Evolutionary conservation across 2,888 invertebrate genomes (phyloP), one percentile per base, ranked within the genome.

Genomic region (Drosophila silvestris): DNA sequence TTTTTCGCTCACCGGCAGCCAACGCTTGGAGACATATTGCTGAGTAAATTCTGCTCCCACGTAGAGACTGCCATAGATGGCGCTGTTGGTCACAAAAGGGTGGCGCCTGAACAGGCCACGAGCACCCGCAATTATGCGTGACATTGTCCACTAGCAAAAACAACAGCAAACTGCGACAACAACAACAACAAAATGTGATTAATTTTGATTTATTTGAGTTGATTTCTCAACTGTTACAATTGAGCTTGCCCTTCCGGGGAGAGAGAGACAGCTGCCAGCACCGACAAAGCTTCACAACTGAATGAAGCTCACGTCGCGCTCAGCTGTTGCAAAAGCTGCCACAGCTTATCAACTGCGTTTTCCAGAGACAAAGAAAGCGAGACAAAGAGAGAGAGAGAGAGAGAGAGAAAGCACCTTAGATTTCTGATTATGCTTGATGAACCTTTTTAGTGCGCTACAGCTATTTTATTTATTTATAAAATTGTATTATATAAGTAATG

Each of bases 11-110:
- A 97, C 97, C 94, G 96, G 91, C 74, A 96, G 93, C 89, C 76
- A 89, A 26, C 95, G 95, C 89, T 95, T 96, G 63, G 95, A 95
- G 74, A 96, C 93, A 12, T 95, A 95, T 93, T 97, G 97, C 91
- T 97, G 97, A 0, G 96, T 96, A 68, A 96, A 94, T 91, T 97
- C 97, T 0, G 97, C 97, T 6, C 96, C 96, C 0, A 96, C 95
- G 92, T 97, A 97, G 83, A 97, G 95, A 0, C 95, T 94, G 7
- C 97, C 97, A 92, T 97, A 97, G 41, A 97, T 95, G 5, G 95
- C 91, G 81, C 95, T 94, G 86, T 95, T 95, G 65, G 95, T 94
- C 50, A 94, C 71, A 35, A 95, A 93, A 0, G 95, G 95, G 74
- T 94, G 93, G 77, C 91, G 94, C 76, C 93, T 91, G 56, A 95